phyloP scores from a whole-genome alignment of 2,113 vertebrate genomes.

The Chauna torquata region DNA sequence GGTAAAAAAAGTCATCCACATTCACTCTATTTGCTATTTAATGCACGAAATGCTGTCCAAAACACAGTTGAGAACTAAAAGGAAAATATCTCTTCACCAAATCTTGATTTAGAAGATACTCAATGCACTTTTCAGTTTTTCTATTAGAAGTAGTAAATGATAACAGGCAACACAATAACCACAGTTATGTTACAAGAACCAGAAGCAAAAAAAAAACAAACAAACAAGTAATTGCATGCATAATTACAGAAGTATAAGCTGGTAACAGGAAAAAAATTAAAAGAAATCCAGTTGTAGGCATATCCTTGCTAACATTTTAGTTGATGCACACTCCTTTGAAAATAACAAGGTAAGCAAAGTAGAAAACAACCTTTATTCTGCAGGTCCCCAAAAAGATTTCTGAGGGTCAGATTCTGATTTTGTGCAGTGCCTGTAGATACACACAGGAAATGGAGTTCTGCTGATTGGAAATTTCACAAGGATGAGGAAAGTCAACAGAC shows the following conservation, averaged over 20 bases:
- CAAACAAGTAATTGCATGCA: background rate
- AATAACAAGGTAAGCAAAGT: background rate
- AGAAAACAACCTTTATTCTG: background rate
- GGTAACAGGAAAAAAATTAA: background rate
- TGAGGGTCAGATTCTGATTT: background rate
- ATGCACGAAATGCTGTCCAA: background rate
- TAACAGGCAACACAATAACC: background rate
- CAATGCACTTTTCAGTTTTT: background rate
- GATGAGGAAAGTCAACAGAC: too few species aligned
- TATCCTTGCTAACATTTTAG: background rate
- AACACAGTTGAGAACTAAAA: background rate
- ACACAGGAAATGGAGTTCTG: background rate
- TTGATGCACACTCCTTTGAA: background rate
- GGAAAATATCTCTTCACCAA: background rate
- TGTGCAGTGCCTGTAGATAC: background rate
- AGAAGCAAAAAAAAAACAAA: background rate
- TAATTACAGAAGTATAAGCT: background rate
- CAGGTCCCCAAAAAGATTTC: background rate
- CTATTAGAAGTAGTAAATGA: background rate
- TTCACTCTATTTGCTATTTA: background rate
- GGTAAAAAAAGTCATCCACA: background rate
- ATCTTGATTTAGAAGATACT: background rate
- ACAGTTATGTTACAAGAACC: background rate
- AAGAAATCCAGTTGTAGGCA: background rate
- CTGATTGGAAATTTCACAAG: background rate